These are phyloP conservation scores for Melinaea marsaeus DNA, from an alignment of 2,888 invertebrate genomes.

Conservation along the genomic window DNA sequence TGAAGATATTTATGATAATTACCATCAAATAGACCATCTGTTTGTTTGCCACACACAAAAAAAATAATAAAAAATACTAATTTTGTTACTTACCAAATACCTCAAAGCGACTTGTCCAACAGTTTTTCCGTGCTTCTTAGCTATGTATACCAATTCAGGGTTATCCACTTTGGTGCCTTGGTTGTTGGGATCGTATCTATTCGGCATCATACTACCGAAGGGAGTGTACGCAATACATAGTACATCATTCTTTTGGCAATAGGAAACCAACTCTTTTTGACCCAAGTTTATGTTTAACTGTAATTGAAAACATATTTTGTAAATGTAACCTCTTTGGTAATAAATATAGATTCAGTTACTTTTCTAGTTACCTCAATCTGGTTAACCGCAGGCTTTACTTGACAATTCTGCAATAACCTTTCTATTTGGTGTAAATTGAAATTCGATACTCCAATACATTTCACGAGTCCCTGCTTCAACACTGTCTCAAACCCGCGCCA, in stretches of 20 bases:
- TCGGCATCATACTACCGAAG: conserved; percentile 78
- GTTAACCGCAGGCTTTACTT: conserved; percentile 78
- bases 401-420: conserved; percentile 78
- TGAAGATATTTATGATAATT: too few relatives aligned
- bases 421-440: conserved; percentile 85
- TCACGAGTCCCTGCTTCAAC: conserved; percentile 79
- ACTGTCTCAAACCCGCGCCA: conserved; percentile 87
- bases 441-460: conserved; percentile 88
- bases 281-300: conserved; percentile 80
- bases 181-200: conserved; percentile 58
- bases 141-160: conserved; percentile 75
- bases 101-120: conserved; percentile 80
- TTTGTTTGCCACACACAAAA: too few relatives aligned
- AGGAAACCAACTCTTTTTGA: conserved; percentile 80
- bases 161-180: conserved; percentile 75
- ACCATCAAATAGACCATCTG: too few relatives aligned
- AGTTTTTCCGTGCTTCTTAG: conserved; percentile 80
- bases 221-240: conserved; percentile 81
- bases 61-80: conserved; percentile 3
- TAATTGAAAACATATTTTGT: neutral
- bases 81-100: conserved; percentile 72
- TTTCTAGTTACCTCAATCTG: conserved; percentile 63
- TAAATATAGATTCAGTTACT: neutral
- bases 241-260: conserved; percentile 78
- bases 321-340: neutral